phyloP scores from a whole-genome alignment of 2,797 vertebrate genomes.

The Sebastes iracundus region DNA sequence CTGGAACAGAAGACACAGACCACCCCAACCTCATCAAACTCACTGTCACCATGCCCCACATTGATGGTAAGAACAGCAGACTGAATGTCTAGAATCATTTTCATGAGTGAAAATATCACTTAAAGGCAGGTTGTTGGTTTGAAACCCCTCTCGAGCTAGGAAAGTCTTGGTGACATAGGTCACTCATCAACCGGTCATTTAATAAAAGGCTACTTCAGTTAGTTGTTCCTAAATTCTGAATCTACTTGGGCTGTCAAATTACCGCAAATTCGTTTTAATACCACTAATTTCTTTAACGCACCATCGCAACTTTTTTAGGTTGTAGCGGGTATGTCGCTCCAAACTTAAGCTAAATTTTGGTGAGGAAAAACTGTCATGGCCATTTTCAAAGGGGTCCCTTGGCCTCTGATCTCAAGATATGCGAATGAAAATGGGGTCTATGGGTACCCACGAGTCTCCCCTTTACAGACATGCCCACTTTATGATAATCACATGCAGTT shows the following conservation, averaged over 20 bases:
- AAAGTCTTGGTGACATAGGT: not conserved
- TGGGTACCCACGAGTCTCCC: too few relatives aligned
- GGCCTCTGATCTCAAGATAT: too few relatives aligned
- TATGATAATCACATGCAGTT: too few relatives aligned
- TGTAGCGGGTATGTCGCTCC: too few relatives aligned
- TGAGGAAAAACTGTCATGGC: too few relatives aligned
- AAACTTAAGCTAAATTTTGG: too few relatives aligned
- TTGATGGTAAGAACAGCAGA: conserved; percentile 84
- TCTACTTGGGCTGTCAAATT: conserved; percentile 19
- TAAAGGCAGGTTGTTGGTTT: conserved; percentile 28
- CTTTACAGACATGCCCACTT: too few relatives aligned
- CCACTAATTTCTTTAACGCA: too few relatives aligned
- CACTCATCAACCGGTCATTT: conserved; percentile 14
- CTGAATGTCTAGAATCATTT: not conserved
- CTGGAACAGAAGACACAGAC: conserved; percentile 88
- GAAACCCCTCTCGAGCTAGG: not conserved
- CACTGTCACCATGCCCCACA: conserved; percentile 94
- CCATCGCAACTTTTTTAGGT: too few relatives aligned
- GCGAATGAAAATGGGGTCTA: too few relatives aligned
- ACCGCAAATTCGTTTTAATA: too few relatives aligned
- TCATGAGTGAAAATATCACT: conserved; percentile 6
- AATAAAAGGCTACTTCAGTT: not conserved
- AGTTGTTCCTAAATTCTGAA: not conserved
- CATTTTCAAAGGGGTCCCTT: too few relatives aligned
- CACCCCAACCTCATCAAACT: conserved; percentile 93